phyloP scores from a whole-genome alignment of 2,797 vertebrate species.

The Emys orbicularis region DNA sequence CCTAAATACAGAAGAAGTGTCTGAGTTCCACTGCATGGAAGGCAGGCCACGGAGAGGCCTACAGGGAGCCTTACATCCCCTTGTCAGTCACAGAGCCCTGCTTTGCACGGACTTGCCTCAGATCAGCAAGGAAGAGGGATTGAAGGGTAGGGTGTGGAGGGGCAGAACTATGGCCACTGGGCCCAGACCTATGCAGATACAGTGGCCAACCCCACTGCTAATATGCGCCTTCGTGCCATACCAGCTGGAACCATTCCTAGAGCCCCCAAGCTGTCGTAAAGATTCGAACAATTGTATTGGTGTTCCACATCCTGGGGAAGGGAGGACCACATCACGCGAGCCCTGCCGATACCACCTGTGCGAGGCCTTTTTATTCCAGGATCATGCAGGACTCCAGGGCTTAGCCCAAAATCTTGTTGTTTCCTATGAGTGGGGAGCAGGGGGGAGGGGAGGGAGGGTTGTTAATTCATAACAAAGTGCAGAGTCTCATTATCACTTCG shows the following conservation, averaged over 20 bases:
- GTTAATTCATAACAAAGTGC: background rate
- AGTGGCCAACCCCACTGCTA: background rate
- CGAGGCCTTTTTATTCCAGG: background rate
- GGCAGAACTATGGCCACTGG: background rate
- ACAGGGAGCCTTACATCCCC: fast-evolving
- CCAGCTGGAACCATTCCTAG: fast-evolving
- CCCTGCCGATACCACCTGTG: background rate
- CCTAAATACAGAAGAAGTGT: background rate
- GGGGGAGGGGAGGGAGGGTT: background rate
- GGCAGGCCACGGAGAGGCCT: background rate
- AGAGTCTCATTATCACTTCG: background rate
- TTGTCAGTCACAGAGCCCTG: fast-evolving
- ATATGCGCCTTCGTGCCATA: fast-evolving
- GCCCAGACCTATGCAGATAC: background rate
- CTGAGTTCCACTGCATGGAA: background rate
- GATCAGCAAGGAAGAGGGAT: background rate
- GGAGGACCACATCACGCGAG: background rate
- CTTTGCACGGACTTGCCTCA: background rate
- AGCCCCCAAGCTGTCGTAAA: background rate
- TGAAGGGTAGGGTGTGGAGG: background rate
- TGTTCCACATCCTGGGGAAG: background rate
- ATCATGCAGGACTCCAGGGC: background rate
- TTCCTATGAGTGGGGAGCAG: fast-evolving
- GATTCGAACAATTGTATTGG: background rate
- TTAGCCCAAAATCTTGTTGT: background rate